Evolutionary conservation across 2,113 vertebrate genomes (phyloP).

Genomic region (Ondatra zibethicus): DNA sequence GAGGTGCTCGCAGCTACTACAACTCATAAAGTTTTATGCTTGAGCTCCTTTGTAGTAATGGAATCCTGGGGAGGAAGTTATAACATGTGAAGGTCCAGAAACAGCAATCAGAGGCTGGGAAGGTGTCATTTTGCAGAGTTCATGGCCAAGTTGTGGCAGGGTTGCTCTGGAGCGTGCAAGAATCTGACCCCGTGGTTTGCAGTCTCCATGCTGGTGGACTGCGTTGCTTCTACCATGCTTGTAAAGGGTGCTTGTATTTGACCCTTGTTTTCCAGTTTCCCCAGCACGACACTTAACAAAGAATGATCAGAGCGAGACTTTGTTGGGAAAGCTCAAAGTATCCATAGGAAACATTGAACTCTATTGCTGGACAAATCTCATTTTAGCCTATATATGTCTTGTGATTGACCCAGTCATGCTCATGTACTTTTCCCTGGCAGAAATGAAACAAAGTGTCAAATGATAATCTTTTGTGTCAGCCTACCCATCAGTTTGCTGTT

Average conservation of each 20-base stretch:
- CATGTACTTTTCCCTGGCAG: background rate
- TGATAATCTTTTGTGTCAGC: background rate
- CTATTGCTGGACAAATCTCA: background rate
- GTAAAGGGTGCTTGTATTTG: background rate
- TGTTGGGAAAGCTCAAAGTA: background rate
- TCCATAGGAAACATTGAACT: background rate
- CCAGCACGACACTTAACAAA: no score
- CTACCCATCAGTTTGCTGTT: background rate
- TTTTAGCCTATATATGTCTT: background rate
- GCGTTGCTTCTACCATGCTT: background rate
- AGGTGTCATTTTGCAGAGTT: background rate
- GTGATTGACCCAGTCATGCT: background rate
- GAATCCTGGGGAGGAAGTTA: background rate
- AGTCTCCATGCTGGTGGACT: background rate
- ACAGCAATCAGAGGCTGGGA: background rate
- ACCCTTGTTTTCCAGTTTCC: background rate
- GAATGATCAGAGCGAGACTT: background rate
- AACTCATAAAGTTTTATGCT: background rate
- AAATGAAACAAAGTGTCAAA: background rate
- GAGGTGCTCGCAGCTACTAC: background rate
- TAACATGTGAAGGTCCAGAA: background rate
- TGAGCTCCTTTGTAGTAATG: background rate
- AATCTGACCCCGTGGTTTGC: background rate
- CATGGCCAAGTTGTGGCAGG: background rate
- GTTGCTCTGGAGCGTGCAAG: background rate